A percentile compares a stretch with the other conserved stretches of the same genome.
phyloP scores from a whole-genome alignment of 2,113 vertebrate genomes.

The Calonectris borealis region DNA sequence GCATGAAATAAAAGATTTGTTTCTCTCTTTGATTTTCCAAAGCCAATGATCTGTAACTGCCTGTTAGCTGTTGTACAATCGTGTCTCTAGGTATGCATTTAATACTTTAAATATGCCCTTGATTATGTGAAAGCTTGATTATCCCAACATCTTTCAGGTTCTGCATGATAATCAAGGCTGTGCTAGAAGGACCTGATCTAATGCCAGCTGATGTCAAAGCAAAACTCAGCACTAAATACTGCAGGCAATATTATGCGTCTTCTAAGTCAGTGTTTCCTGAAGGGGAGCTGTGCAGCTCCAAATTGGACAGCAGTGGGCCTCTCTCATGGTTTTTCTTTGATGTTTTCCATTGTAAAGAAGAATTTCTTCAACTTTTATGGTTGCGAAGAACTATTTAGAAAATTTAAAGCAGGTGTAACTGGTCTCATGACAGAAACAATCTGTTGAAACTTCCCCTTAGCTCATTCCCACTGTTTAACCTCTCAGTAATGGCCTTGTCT shows the following conservation, averaged over 20 bases:
- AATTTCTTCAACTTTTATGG: neutral
- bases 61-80: neutral
- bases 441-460: neutral
- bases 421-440: neutral
- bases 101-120: slow-evolving; percentile 9
- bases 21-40: slow-evolving; percentile 5
- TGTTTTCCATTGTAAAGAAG: neutral
- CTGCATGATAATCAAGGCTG: neutral
- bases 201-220: neutral
- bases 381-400: neutral
- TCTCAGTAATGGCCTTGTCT: neutral
- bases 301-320: neutral
- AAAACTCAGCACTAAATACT: neutral
- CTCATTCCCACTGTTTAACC: neutral
- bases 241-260: neutral
- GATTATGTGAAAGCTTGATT: slow-evolving; percentile 6
- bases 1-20: neutral
- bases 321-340: neutral
- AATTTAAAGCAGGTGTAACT: neutral
- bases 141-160: neutral
- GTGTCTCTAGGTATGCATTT: neutral
- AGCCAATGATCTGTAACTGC: slow-evolving; percentile 8
- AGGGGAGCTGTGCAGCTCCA: neutral
- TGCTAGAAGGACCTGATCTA: neutral
- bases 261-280: neutral